Evolutionary conservation across 2,113 vertebrate genomes (phyloP).

Genomic region (Paracyprichromis sp.): DNA sequence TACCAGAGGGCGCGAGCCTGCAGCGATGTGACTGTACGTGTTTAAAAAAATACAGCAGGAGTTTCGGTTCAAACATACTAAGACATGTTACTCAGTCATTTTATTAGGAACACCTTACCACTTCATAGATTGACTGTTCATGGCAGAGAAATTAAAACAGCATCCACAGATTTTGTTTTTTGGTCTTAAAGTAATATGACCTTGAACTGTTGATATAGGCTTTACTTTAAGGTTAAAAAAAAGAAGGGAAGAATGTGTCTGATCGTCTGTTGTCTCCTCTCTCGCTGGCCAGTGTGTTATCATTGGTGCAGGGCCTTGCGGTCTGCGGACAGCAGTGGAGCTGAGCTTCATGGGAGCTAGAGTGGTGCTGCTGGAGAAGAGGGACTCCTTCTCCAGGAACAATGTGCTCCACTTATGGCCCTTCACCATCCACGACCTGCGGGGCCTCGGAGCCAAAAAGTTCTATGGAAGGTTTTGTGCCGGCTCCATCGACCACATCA

Average conservation of each 20-base stretch:
- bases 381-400: conserved; percentile 92
- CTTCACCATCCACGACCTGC: conserved; percentile 91
- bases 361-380: conserved; percentile 91
- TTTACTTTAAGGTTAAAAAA: not conserved
- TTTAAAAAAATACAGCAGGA: not conserved
- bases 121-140: not conserved
- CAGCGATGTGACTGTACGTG: conserved; percentile 78
- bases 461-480: conserved; percentile 95
- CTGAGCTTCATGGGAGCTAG: conserved; percentile 88
- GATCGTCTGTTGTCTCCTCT: not conserved
- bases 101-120: not conserved
- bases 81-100: not conserved
- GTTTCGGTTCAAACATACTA: not conserved
- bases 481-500: conserved; percentile 94
- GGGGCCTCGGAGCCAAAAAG: conserved; percentile 92
- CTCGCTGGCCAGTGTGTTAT: conserved; percentile 82
- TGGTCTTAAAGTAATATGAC: not conserved
- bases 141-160: not conserved
- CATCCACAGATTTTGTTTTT: not conserved
- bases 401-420: conserved; percentile 97
- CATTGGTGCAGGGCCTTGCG: conserved; percentile 93
- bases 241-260: not conserved
- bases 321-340: conserved; percentile 90
- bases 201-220: not conserved
- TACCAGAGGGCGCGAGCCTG: conserved; percentile 85